phyloP scores from a whole-genome alignment of 2,797 vertebrate genomes.

The Pelobates cultripes region DNA sequence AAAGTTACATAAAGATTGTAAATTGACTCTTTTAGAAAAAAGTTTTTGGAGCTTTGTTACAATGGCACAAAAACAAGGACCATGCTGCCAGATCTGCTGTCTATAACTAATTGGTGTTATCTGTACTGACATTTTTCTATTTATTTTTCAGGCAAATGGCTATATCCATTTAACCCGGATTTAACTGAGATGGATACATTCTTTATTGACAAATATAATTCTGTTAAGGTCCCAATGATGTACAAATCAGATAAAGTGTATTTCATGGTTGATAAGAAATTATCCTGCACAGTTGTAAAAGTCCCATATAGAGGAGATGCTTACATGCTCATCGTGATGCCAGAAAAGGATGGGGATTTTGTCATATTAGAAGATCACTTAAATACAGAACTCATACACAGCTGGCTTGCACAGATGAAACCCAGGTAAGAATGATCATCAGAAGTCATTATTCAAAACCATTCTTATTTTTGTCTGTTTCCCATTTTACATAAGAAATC shows the following conservation, averaged over 20 bases:
- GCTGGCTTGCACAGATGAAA: conserved; percentile 79
- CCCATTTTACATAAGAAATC: too few relatives aligned
- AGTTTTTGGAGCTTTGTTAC: too few relatives aligned
- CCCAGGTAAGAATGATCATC: conserved; percentile 69
- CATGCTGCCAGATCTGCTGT: too few relatives aligned
- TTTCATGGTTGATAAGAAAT: conserved; percentile 70
- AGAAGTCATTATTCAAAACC: too few relatives aligned
- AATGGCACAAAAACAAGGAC: too few relatives aligned
- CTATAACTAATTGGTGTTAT: too few relatives aligned
- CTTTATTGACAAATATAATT: conserved; percentile 84
- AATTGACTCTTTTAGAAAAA: too few relatives aligned
- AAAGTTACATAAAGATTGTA: too few relatives aligned
- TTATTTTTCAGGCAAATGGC: conserved; percentile 79
- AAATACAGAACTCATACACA: conserved; percentile 73
- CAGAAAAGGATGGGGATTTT: conserved; percentile 77
- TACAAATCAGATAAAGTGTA: conserved; percentile 74
- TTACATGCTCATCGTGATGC: conserved; percentile 86
- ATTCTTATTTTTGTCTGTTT: too few relatives aligned
- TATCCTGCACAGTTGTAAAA: conserved; percentile 80
- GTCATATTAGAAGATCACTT: conserved; percentile 84
- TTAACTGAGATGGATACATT: conserved; percentile 75
- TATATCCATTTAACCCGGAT: conserved; percentile 76
- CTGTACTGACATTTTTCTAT: not conserved
- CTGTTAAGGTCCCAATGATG: conserved; percentile 87
- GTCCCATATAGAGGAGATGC: conserved; percentile 82